These are phyloP conservation scores for Tetranychus piercei DNA, from an alignment of 2,888 invertebrate genomes.

Conservation along the genomic window DNA sequence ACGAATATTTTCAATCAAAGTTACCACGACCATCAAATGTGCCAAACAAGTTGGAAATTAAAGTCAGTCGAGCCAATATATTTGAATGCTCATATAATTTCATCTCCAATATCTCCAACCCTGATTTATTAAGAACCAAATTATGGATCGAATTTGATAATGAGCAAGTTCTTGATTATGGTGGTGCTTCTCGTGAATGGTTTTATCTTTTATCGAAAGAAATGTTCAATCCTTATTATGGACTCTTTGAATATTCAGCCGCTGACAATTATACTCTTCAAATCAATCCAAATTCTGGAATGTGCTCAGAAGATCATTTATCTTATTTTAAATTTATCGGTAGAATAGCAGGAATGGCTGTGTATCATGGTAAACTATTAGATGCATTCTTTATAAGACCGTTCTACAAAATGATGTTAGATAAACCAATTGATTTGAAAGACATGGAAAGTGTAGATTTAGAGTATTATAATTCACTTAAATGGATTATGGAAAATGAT, in stretches of 20 bases:
- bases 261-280: slow-evolving; percentile 97
- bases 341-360: slow-evolving; percentile 93
- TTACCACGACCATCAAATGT: slow-evolving; percentile 90
- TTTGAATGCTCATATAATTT: slow-evolving; percentile 91
- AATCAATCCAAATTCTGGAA: slow-evolving; percentile 91
- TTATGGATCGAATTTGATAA: slow-evolving; percentile 98
- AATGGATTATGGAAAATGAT: slow-evolving; percentile 89
- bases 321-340: slow-evolving; percentile 98
- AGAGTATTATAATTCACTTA: slow-evolving; percentile 90
- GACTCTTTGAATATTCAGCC: slow-evolving; percentile 95
- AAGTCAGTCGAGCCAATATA: slow-evolving; percentile 65
- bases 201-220: slow-evolving; percentile 95
- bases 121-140: slow-evolving; percentile 86
- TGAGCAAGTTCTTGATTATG: slow-evolving; percentile 88
- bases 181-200: slow-evolving; percentile 91
- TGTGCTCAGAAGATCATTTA: slow-evolving; percentile 93
- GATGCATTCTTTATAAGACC: slow-evolving; percentile 99
- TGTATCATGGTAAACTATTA: slow-evolving; percentile 90
- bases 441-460: slow-evolving; percentile 99
- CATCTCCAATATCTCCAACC: slow-evolving; percentile 70
- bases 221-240: slow-evolving; percentile 99
- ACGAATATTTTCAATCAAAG: slow-evolving; percentile 91
- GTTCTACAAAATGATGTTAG: slow-evolving; percentile 99
- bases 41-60: slow-evolving; percentile 94
- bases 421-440: slow-evolving; percentile 72